Percentiles rank a stretch among this genome's conserved stretches.
Evolutionary conservation across 1,140 invertebrate genomes (phyloP).

Genomic region (Drosophila equinoxialis): DNA sequence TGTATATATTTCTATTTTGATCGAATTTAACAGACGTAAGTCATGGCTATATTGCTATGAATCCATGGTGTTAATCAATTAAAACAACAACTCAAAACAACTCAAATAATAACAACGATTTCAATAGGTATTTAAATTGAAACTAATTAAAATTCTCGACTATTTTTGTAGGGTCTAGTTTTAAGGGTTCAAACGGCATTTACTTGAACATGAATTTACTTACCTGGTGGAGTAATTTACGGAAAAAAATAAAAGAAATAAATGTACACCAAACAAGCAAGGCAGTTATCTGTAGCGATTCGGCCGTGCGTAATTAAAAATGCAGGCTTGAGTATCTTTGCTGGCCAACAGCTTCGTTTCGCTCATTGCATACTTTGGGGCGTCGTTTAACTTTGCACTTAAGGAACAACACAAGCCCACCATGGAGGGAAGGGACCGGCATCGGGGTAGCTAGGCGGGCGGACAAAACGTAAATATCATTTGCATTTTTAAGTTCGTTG

Average conservation of each 20-base stretch:
- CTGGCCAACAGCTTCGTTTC: conserved; percentile 1
- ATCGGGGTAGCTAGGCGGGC: conserved; percentile 3
- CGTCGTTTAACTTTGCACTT: conserved; percentile 78
- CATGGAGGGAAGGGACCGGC: no score
- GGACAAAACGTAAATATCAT: conserved; percentile 73
- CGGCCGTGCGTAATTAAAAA: conserved; percentile 71
- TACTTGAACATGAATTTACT: no score
- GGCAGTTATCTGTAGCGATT: conserved; percentile 55
- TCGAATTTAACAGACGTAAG: no score
- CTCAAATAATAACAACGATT: no score
- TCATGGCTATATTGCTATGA: no score
- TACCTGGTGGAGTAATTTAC: background rate
- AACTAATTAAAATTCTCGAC: no score
- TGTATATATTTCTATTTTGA: no score
- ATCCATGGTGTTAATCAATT: no score
- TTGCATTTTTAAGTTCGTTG: conserved; percentile 76
- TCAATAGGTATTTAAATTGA: no score
- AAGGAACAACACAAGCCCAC: conserved; percentile 33
- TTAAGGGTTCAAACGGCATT: no score
- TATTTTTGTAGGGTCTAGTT: no score
- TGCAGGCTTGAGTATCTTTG: conserved; percentile 36
- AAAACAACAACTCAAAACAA: no score
- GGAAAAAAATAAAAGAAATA: background rate
- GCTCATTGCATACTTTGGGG: conserved; percentile 53
- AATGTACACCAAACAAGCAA: background rate